A percentile compares a stretch with the other conserved stretches of the same genome.
Conservation (phyloP, 2,113 vertebrate genomes). For the Cariama cristata region DNA sequence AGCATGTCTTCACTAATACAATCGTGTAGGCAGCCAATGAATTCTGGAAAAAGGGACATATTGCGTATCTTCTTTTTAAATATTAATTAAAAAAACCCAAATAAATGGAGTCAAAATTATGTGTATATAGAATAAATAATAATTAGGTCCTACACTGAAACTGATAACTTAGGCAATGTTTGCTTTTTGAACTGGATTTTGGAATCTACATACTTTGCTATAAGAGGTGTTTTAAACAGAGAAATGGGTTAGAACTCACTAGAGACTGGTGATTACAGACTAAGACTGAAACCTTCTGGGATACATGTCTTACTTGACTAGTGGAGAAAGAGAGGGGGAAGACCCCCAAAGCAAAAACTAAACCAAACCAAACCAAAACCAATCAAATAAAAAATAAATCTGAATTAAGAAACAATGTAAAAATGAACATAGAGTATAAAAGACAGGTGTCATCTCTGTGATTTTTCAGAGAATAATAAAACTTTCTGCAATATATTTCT, state of each 20-base stretch:
- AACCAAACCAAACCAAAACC: background rate
- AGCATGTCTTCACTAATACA: background rate
- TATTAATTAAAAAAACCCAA: background rate
- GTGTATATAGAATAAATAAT: background rate
- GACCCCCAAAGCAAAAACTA: background rate
- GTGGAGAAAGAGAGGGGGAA: rapidly evolving
- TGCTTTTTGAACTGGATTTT: background rate
- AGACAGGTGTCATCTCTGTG: background rate
- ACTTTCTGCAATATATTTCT: background rate
- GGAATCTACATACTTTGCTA: background rate
- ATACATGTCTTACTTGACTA: background rate
- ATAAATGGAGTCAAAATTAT: background rate
- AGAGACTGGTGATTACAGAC: background rate
- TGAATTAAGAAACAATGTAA: background rate
- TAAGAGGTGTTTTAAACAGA: background rate
- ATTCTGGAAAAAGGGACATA: background rate
- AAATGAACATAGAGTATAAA: background rate
- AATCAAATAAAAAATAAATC: background rate
- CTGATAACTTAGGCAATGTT: rapidly evolving
- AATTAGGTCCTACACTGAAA: background rate
- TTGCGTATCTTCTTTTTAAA: background rate
- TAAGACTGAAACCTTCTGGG: background rate
- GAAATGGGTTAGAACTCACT: background rate
- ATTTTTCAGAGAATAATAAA: background rate
- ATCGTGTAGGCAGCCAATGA: background rate